A percentile compares a stretch with the other conserved stretches of the same genome.
These are phyloP conservation scores for Squalus acanthias DNA, from an alignment of 2,797 vertebrate genomes.

Conservation along the genomic window DNA sequence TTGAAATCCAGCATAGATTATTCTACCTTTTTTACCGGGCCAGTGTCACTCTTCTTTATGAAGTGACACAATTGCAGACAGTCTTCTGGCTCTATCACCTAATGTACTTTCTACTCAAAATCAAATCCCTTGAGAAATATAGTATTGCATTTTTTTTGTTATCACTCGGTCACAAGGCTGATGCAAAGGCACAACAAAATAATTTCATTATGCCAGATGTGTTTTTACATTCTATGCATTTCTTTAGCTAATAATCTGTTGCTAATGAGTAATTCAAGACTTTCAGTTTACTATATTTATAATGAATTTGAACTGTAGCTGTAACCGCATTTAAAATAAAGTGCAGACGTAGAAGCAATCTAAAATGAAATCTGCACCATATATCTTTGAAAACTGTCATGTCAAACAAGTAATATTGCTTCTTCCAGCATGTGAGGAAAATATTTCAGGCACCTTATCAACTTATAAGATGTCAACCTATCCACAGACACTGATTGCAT, in stretches of 20 bases:
- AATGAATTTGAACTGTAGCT: neutral
- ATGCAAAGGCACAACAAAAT: neutral
- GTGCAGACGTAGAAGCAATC: neutral
- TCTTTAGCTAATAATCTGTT: neutral
- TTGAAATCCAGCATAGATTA: neutral
- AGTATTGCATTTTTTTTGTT: neutral
- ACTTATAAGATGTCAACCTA: neutral
- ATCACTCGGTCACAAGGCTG: neutral
- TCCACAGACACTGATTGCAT: neutral
- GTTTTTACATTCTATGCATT: neutral
- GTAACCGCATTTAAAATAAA: too few relatives aligned
- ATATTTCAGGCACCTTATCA: neutral
- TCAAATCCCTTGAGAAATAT: neutral
- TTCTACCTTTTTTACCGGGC: neutral
- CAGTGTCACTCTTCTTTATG: neutral
- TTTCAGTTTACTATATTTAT: neutral
- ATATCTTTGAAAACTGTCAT: constrained; percentile 5
- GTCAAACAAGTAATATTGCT: constrained; percentile 23
- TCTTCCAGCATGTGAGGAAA: neutral
- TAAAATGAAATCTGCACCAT: neutral
- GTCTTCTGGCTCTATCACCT: neutral
- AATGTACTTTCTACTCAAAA: neutral
- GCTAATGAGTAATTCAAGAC: neutral
- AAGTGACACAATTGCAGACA: neutral
- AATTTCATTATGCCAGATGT: neutral